A percentile compares a stretch with the other conserved stretches of the same genome.
phyloP scores from a whole-genome alignment of 2,888 invertebrate species.

The Nymphalis polychloros region DNA sequence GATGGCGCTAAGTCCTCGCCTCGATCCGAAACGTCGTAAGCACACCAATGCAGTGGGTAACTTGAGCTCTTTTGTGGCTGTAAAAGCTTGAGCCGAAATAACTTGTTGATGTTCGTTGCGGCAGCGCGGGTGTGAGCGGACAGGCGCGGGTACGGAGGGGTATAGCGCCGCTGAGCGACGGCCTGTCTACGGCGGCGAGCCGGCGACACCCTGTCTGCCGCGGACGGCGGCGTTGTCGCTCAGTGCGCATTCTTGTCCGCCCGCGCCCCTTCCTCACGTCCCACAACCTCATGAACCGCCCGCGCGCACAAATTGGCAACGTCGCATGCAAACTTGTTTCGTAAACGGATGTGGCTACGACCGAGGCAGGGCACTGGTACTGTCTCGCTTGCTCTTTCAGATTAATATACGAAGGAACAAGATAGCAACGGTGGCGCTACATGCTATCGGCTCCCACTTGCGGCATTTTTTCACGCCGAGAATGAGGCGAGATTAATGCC shows the following conservation, averaged over 20 bases:
- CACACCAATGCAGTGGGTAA: constrained; percentile 48
- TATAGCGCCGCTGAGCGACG: constrained; percentile 84
- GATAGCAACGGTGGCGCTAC: constrained; percentile 79
- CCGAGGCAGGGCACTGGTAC: constrained; percentile 70
- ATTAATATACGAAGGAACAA: constrained; percentile 49
- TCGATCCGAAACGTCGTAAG: constrained; percentile 59
- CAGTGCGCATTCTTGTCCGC: constrained; percentile 79
- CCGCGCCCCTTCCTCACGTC: constrained; percentile 62
- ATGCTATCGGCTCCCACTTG: constrained; percentile 83
- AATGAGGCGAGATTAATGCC: constrained; percentile 84
- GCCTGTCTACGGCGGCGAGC: constrained; percentile 90
- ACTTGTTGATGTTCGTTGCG: constrained; percentile 79
- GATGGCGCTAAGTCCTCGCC: constrained; percentile 73
- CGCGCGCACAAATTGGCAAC: constrained; percentile 80
- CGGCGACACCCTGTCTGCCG: constrained; percentile 98
- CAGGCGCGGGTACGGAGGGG: constrained; percentile 60
- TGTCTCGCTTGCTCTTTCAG: constrained; percentile 54
- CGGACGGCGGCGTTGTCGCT: constrained; percentile 88
- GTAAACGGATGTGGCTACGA: constrained; percentile 86
- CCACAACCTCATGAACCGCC: constrained; percentile 66
- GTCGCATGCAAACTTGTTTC: constrained; percentile 85
- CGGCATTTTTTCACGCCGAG: constrained; percentile 84
- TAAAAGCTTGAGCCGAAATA: constrained; percentile 72
- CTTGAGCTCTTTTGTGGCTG: constrained; percentile 65
- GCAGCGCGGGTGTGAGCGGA: constrained; percentile 63